Evolutionary conservation across 2,888 invertebrate genomes (phyloP).

Genomic region (Phengaris alcon): DNA sequence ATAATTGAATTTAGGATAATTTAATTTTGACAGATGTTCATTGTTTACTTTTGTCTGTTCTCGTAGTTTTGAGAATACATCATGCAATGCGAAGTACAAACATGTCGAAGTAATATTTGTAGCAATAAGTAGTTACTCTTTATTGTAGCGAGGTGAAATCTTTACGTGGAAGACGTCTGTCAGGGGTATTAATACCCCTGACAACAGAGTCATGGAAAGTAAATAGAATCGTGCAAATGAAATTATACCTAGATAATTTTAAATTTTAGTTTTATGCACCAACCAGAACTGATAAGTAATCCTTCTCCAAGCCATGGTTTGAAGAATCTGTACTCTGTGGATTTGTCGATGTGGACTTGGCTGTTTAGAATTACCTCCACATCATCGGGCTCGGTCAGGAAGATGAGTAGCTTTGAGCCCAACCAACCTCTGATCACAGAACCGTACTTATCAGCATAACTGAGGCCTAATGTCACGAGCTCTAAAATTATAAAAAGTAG

Average conservation of each 20-base stretch:
- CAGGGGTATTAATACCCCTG: background rate
- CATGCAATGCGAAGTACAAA: no score
- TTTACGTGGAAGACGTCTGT: background rate
- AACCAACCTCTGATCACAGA: slow-evolving; percentile 82
- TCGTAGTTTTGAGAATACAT: no score
- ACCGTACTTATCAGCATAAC: slow-evolving; percentile 73
- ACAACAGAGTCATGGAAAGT: no score
- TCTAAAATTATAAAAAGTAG: slow-evolving; percentile 58
- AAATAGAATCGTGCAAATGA: no score
- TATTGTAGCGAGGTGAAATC: no score
- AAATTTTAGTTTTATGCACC: background rate
- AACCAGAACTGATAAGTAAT: slow-evolving; percentile 86
- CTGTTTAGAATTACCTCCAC: slow-evolving; percentile 87
- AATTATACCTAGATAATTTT: no score
- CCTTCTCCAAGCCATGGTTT: slow-evolving; percentile 90
- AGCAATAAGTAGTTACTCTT: no score
- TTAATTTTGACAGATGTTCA: no score
- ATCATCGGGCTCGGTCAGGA: slow-evolving; percentile 84
- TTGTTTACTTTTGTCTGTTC: no score
- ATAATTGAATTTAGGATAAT: no score
- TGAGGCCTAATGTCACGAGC: slow-evolving; percentile 73
- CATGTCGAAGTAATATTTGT: no score
- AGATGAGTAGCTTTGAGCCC: slow-evolving; percentile 83
- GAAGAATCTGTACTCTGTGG: slow-evolving; percentile 86
- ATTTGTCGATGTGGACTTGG: slow-evolving; percentile 86